A percentile compares a stretch with the other conserved stretches of the same genome.
Evolutionary conservation across 2,797 vertebrate genomes (phyloP).

Genomic region (Ammospiza maritima): DNA sequence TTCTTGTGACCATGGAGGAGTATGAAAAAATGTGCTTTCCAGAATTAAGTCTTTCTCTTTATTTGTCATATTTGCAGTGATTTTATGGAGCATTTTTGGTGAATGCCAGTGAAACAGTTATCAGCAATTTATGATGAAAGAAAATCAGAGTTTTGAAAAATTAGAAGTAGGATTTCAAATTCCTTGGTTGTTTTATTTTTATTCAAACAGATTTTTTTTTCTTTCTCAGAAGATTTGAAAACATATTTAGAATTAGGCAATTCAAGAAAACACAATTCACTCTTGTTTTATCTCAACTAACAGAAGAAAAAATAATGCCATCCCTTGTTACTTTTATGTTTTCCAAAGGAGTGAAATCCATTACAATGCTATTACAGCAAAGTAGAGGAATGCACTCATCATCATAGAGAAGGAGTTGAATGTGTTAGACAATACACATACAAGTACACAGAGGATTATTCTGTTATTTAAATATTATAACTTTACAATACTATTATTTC

Average conservation of each 20-base stretch:
- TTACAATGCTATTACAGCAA: not conserved
- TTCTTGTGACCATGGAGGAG: not conserved
- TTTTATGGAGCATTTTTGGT: not conserved
- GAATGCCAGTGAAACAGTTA: not conserved
- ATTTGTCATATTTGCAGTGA: not conserved
- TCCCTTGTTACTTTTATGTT: not conserved
- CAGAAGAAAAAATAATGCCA: not conserved
- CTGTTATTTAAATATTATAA: not conserved
- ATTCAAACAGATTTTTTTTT: not conserved
- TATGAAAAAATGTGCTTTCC: not conserved
- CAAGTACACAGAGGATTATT: rapidly evolving
- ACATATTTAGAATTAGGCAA: not conserved
- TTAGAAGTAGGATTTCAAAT: not conserved
- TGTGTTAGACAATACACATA: not conserved
- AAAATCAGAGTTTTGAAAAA: not conserved
- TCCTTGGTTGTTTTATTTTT: not conserved
- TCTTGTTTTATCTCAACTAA: not conserved
- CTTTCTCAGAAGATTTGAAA: not conserved
- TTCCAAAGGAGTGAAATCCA: not conserved
- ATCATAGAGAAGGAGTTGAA: not conserved
- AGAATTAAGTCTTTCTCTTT: not conserved
- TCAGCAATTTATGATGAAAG: not conserved
- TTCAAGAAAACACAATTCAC: not conserved
- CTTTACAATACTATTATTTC: not conserved
- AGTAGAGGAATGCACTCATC: not conserved